Conservation (phyloP, 2,888 invertebrate species). For the Trissolcus brochymenae region DNA sequence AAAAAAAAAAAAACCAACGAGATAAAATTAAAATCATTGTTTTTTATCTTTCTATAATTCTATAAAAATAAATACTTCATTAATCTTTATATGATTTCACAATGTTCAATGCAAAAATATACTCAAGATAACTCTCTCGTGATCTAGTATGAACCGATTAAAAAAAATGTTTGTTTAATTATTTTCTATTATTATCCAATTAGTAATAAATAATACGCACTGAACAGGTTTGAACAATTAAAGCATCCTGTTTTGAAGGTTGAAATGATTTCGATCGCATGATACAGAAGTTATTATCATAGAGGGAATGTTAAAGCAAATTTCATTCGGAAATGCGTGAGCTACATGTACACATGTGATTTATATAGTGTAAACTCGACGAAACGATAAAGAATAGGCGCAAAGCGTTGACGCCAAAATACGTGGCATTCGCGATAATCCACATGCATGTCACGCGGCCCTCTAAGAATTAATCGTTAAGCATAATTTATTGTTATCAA, state of each 20-base stretch:
- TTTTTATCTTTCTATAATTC: too few species aligned
- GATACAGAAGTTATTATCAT: conserved; percentile 48
- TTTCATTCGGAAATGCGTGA: conserved; percentile 44
- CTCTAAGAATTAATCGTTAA: conserved; percentile 46
- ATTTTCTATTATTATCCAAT: too few species aligned
- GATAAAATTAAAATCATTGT: too few species aligned
- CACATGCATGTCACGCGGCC: conserved; percentile 37
- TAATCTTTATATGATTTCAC: too few species aligned
- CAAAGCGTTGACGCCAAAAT: conserved; percentile 43
- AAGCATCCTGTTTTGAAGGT: conserved; percentile 19
- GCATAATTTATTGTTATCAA: conserved; percentile 39
- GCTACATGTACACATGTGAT: conserved; percentile 42
- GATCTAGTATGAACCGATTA: too few species aligned
- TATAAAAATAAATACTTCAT: too few species aligned
- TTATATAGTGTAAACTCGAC: conserved; percentile 51
- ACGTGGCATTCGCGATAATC: conserved; percentile 45
- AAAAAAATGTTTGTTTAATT: too few species aligned
- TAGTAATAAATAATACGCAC: too few species aligned
- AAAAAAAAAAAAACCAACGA: too few species aligned
- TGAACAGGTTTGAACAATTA: conserved; percentile 11
- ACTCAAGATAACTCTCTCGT: too few species aligned
- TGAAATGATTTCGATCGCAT: conserved; percentile 35
- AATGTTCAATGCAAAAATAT: too few species aligned
- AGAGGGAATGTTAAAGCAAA: conserved; percentile 44
- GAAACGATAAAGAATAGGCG: conserved; percentile 47